Evolutionary conservation across 1,140 invertebrate genomes (phyloP).

Genomic region (Daktulosphaira vitifoliae): DNA sequence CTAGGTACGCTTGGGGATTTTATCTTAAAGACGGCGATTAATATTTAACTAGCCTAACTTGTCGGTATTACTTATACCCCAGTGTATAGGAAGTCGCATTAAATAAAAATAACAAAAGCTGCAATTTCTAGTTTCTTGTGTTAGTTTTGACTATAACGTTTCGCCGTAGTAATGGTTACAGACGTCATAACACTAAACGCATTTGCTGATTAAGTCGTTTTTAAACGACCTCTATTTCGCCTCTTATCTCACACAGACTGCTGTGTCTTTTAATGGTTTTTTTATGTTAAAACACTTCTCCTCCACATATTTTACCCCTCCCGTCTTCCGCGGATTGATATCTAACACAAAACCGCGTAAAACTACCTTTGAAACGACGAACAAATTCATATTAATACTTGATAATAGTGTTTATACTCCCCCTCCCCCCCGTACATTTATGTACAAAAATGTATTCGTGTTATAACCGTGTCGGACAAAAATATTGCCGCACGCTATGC

Average conservation of each 20-base stretch:
- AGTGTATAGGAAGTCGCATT: no score
- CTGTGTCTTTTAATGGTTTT: background rate
- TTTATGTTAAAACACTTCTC: constrained; percentile 2
- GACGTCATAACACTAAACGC: constrained; percentile 27
- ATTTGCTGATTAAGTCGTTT: constrained; percentile 24
- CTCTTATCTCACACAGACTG: constrained; percentile 11
- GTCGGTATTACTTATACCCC: no score
- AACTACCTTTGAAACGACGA: background rate
- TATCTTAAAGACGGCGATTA: no score
- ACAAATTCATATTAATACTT: background rate
- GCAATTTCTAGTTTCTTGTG: no score
- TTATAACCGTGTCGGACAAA: background rate
- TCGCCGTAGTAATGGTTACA: constrained; percentile 27
- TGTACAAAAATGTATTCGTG: no score
- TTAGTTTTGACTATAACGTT: no score
- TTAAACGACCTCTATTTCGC: constrained; percentile 9
- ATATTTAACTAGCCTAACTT: no score
- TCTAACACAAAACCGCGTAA: background rate
- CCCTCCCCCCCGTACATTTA: no score
- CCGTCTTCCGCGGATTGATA: background rate
- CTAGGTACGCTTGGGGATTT: no score
- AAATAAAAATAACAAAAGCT: no score
- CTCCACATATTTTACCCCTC: background rate
- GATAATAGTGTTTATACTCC: no score
- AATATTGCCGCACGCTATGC: no score